Base-by-base conservation (phyloP, 2,888 invertebrate species). In the Caenorhabditis sinica region DNA sequence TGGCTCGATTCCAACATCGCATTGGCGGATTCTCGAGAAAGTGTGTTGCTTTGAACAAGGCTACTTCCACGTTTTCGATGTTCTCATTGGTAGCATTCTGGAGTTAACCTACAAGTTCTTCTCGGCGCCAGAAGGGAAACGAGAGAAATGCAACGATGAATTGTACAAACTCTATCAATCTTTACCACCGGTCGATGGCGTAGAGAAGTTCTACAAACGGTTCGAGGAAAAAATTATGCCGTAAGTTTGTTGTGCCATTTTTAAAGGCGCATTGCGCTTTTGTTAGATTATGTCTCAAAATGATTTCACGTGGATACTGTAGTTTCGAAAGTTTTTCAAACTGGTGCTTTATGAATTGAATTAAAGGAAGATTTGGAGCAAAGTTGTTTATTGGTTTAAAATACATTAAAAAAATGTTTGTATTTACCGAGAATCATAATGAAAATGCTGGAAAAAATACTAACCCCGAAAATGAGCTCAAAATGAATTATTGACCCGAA, bases 41-140 rank as follows among this genome's bases (percentile, higher is more conserved):
- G 76, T 76, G 43, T 76, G 76, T 49, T 25, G 23, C 0, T 69
- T 76, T 15, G 28, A 69, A 51, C 68, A 49, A 17, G 76, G 76
- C 17, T 76, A 61, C 15, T 51, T 76, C 11, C 60, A 76, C 40
- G 60, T 76, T 25, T 76, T 76, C 28, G 68, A 76, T 51, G 68
- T 25, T 2, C 49, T 76, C 36, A 76, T 76, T 15, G 76, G 76
- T 30, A 60, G 28, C 11, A 23, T 15, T 2, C 20, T 76, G 17
- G 76, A 76, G n/a, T 40, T 68, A n/a, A 76, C 49, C 8, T 76
- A 76, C 33, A 53, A 20, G 2, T 66, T 66, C 33, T 6, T 58
- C 23, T 58, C 30, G 23, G 23, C 45, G 51, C 49, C 60, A 2
- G 66, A 68, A n/a, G 23, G 6, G 2, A 36, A 58, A 17, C 20